These are phyloP conservation scores for Tinamus major DNA, from an alignment of 2,797 vertebrate species.

Conservation along the genomic window DNA sequence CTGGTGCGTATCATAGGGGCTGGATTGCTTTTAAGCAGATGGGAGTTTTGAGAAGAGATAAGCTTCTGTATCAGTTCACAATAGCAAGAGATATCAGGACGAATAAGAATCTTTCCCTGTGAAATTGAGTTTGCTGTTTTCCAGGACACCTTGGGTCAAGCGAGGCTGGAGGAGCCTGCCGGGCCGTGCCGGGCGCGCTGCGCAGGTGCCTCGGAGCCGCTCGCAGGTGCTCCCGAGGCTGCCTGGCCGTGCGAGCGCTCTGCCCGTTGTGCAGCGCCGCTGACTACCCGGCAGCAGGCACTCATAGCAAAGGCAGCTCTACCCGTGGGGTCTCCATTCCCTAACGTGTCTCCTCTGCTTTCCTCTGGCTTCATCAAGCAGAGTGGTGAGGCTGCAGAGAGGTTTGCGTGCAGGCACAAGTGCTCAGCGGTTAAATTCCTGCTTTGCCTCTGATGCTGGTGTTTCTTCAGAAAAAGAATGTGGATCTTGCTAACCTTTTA, in stretches of 20 bases:
- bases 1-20: not conserved
- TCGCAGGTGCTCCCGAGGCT: not conserved
- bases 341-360: not conserved
- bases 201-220: not conserved
- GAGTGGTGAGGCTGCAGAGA: not conserved
- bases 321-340: accelerated
- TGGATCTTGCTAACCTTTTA: not conserved
- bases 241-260: accelerated
- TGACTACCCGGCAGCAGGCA: accelerated
- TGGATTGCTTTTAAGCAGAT: not conserved
- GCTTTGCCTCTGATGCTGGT: not conserved
- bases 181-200: not conserved
- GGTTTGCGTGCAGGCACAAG: not conserved
- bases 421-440: not conserved
- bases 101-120: not conserved
- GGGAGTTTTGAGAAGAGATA: not conserved
- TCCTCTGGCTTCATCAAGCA: not conserved
- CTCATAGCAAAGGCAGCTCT: accelerated
- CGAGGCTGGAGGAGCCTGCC: not conserved
- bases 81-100: not conserved
- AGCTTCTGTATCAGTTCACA: not conserved
- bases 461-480: not conserved
- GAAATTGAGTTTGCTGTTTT: not conserved
- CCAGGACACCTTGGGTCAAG: not conserved
- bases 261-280: not conserved